These are phyloP conservation scores for Aproaerema taeniolella DNA, from an alignment of 2,888 invertebrate species.

Conservation along the genomic window DNA sequence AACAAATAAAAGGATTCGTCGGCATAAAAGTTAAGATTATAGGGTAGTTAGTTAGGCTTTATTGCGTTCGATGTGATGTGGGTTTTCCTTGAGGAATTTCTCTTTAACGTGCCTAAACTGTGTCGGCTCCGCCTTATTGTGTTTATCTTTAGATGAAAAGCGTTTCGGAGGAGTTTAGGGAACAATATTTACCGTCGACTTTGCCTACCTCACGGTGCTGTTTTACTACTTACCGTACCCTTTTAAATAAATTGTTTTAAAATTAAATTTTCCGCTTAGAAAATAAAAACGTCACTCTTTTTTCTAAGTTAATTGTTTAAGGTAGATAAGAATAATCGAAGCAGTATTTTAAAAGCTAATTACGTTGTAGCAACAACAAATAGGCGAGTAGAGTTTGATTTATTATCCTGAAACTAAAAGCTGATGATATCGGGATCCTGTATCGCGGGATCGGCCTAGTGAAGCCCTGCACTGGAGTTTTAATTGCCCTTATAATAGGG, in stretches of 20 bases:
- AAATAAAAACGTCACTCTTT: no score
- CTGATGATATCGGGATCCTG: conserved; percentile 26
- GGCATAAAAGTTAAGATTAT: conserved; percentile 31
- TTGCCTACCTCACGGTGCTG: no score
- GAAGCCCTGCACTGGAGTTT: conserved; percentile 61
- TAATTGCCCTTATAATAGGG: conserved; percentile 58
- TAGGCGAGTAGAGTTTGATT: not conserved
- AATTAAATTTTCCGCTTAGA: no score
- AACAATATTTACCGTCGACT: conserved; percentile 7
- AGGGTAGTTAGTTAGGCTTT: conserved; percentile 32
- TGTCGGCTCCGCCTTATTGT: conserved; percentile 5
- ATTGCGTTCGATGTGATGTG: conserved; percentile 34
- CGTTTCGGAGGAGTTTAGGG: conserved; percentile 6
- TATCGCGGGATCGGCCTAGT: conserved; percentile 36
- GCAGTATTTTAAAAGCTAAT: not conserved
- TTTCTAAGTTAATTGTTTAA: no score
- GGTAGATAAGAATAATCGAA: not conserved
- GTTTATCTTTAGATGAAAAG: conserved; percentile 10
- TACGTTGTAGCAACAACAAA: not conserved
- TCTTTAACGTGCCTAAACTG: conserved; percentile 19
- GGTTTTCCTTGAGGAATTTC: conserved; percentile 28
- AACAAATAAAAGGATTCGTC: conserved; percentile 24
- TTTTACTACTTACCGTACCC: no score
- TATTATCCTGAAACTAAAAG: not conserved
- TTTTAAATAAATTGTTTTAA: no score